Evolutionary conservation across 2,113 vertebrate species (phyloP).

Genomic region (Salvator merianae): DNA sequence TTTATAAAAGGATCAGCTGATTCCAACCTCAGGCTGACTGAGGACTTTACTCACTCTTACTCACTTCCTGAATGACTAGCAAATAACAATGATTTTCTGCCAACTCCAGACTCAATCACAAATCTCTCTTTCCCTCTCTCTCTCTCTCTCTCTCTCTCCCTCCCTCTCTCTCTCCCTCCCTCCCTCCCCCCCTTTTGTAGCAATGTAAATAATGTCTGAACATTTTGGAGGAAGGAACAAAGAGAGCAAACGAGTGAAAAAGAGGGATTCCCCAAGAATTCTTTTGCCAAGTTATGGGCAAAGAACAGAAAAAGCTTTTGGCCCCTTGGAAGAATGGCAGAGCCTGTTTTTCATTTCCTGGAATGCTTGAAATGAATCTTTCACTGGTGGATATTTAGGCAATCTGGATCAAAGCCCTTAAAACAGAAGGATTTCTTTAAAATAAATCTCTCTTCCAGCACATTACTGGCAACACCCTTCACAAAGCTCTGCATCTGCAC

Average conservation of each 20-base stretch:
- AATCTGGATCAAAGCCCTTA: neutral
- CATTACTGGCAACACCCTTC: no score
- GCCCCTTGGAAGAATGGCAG: neutral
- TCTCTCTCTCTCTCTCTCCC: no score
- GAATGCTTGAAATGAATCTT: neutral
- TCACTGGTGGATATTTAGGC: neutral
- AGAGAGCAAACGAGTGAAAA: fast-evolving
- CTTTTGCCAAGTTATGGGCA: constrained; percentile 1
- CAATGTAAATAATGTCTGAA: neutral
- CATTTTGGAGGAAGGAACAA: neutral
- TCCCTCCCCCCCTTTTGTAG: neutral
- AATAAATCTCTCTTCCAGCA: no score
- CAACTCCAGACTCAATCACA: constrained; percentile 13
- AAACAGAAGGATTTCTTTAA: neutral
- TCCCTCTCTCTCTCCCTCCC: neutral
- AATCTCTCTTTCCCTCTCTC: neutral
- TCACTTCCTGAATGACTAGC: neutral
- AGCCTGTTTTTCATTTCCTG: neutral
- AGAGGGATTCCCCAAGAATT: neutral
- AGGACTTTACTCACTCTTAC: constrained; percentile 25
- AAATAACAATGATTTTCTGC: neutral
- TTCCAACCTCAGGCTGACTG: neutral
- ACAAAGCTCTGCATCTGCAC: neutral
- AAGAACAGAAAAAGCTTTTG: fast-evolving
- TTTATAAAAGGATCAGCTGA: neutral